These are phyloP conservation scores for Dascillus cervinus DNA, from an alignment of 2,888 invertebrate species.

Conservation along the genomic window DNA sequence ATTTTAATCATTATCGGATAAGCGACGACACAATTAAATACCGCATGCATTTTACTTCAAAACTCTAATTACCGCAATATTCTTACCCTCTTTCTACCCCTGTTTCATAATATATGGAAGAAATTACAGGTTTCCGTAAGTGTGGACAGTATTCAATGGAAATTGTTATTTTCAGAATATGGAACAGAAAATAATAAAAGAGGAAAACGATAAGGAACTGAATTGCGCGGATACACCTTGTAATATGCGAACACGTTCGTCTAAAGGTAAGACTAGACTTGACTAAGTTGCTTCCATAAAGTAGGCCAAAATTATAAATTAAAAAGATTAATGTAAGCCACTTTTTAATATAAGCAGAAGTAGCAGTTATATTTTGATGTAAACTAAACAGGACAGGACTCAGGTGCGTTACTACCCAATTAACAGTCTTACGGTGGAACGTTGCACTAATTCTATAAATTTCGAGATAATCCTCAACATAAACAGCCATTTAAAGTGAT, in stretches of 20 bases:
- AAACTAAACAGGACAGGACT: slow-evolving; percentile 26
- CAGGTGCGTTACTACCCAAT: slow-evolving; percentile 34
- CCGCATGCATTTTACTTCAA: no score
- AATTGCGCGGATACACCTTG: slow-evolving; percentile 25
- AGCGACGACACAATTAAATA: no score
- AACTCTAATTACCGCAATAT: no score
- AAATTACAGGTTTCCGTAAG: no score
- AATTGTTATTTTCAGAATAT: slow-evolving; percentile 51
- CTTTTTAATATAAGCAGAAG: neutral
- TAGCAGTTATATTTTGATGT: slow-evolving; percentile 14
- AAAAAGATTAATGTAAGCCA: no score
- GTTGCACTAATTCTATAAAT: slow-evolving; percentile 40
- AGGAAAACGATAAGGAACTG: slow-evolving; percentile 50
- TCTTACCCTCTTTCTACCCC: no score
- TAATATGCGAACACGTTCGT: slow-evolving; percentile 27
- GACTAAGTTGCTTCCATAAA: slow-evolving; percentile 24
- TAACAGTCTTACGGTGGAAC: slow-evolving; percentile 32
- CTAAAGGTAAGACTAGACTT: slow-evolving; percentile 29
- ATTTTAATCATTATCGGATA: no score
- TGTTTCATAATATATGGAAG: no score
- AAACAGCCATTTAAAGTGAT: slow-evolving; percentile 39
- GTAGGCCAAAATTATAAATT: slow-evolving; percentile 4
- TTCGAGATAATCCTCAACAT: slow-evolving; percentile 39
- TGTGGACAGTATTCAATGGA: no score
- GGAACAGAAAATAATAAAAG: slow-evolving; percentile 55